Conservation (phyloP, 2,797 vertebrate species). For the Oryzias dopingdopingensis region DNA sequence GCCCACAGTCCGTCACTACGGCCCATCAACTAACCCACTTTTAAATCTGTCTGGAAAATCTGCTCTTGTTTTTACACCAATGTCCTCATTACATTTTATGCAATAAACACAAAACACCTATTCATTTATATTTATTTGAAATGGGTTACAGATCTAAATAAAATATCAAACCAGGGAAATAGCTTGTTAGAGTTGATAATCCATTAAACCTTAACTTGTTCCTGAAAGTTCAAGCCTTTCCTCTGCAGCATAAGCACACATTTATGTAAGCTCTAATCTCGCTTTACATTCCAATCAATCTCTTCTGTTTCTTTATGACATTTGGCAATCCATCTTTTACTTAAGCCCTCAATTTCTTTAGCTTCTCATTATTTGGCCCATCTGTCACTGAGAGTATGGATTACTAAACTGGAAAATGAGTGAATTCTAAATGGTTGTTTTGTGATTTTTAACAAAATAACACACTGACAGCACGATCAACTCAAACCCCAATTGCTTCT, state of each 20-base stretch:
- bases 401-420: slow-evolving; percentile 20
- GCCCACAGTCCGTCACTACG: slow-evolving; percentile 9
- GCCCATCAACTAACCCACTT: slow-evolving; percentile 48
- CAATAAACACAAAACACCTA: not conserved
- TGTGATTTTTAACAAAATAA: no score
- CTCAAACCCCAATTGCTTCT: no score
- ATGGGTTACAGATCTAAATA: slow-evolving; percentile 1
- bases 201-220: slow-evolving; percentile 1
- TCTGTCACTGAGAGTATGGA: slow-evolving; percentile 43
- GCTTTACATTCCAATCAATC: slow-evolving; percentile 51
- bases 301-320: slow-evolving; percentile 37
- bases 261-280: slow-evolving; percentile 63
- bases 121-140: no score
- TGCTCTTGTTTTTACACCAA: slow-evolving; percentile 16
- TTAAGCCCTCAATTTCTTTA: slow-evolving; percentile 15
- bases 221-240: slow-evolving; percentile 4
- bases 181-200: not conserved
- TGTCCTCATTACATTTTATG: slow-evolving; percentile 6
- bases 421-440: no score
- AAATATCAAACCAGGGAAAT: not conserved
- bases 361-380: slow-evolving; percentile 46
- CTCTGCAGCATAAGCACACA: not conserved
- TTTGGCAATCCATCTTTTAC: slow-evolving; percentile 30
- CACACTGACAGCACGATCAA: no score
- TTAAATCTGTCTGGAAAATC: slow-evolving; percentile 43